Conservation (phyloP, 2,888 invertebrate genomes). For the Chrysolina haemoptera region DNA sequence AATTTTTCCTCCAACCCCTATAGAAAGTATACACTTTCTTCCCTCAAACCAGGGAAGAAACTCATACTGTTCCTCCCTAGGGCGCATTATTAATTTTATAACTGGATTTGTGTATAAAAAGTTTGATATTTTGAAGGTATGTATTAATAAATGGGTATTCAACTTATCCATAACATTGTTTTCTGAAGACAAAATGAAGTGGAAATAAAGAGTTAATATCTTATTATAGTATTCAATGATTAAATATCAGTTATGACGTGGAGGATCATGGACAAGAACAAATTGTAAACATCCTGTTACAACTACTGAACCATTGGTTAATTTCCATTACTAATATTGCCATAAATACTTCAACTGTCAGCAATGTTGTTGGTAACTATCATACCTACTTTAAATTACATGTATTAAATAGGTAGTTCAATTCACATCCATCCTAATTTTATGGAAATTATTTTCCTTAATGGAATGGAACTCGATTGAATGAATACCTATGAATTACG, state of each 20-base stretch:
- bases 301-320: not conserved
- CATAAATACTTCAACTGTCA: slow-evolving; percentile 16
- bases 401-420: not conserved
- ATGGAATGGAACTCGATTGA: not conserved
- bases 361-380: not conserved
- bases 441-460: not conserved
- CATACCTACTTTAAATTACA: slow-evolving; percentile 4
- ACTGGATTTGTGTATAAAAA: too few species aligned
- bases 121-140: too few species aligned
- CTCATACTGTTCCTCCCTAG: too few species aligned
- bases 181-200: too few species aligned
- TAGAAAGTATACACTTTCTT: too few species aligned
- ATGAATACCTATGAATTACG: not conserved
- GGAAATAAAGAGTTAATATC: too few species aligned
- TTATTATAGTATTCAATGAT: not conserved
- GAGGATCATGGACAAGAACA: not conserved
- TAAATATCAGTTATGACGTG: not conserved
- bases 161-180: not conserved
- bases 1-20: too few species aligned
- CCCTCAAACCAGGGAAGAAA: too few species aligned
- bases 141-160: too few species aligned
- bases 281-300: not conserved
- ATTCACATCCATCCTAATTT: not conserved
- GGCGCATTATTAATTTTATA: too few species aligned
- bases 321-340: slow-evolving; percentile 9